Conservation (phyloP, 1,140 invertebrate genomes). For the Chrysopa pallens region DNA sequence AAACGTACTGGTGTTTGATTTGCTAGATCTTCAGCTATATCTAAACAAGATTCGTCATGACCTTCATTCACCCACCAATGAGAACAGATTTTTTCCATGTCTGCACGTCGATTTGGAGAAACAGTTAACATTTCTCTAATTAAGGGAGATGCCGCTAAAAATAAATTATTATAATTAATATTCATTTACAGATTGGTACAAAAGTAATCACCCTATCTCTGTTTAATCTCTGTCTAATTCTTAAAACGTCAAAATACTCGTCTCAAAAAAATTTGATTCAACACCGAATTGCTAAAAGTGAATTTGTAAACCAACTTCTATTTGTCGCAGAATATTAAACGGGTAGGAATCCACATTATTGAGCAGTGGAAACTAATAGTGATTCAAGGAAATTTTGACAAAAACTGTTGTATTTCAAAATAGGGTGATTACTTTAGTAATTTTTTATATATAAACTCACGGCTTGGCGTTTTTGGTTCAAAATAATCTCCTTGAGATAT, state of each 20-base stretch:
- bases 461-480: constrained; percentile 85
- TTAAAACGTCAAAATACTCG: no score
- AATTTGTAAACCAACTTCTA: no score
- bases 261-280: no score
- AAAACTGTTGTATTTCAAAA: no score
- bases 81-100: constrained; percentile 83
- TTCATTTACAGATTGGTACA: no score
- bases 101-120: constrained; percentile 71
- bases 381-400: no score
- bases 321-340: no score
- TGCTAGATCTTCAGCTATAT: constrained; percentile 71
- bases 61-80: constrained; percentile 91
- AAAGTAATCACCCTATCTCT: no score
- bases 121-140: constrained; percentile 90
- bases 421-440: neutral
- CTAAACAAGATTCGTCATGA: constrained; percentile 65
- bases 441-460: constrained; percentile 32
- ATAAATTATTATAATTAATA: constrained; percentile 2
- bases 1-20: constrained; percentile 77
- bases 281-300: no score
- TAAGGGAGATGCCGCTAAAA: constrained; percentile 75
- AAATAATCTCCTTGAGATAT: constrained; percentile 95
- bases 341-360: no score
- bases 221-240: no score
- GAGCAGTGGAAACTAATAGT: no score